Base-by-base conservation (phyloP, 2,888 invertebrate genomes). In the Drosophila vallismaia region DNA sequence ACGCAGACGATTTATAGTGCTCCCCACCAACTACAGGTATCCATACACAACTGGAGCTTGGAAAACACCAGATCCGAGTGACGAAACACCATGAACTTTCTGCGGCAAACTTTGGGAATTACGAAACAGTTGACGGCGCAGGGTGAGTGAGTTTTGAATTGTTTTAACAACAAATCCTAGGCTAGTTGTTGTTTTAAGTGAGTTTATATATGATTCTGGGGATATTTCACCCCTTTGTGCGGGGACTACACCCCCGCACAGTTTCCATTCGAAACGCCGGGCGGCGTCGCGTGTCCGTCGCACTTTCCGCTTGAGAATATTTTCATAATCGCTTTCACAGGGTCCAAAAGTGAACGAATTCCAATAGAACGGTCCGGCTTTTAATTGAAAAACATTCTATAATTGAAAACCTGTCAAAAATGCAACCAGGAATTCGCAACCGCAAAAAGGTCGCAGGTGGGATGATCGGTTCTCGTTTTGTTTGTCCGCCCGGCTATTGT, bases 61-160 rank as follows among this genome's bases (percentile, higher is more conserved):
- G 31, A 8, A 4, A 24, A n/a, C 4, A 12, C 14, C 8, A 14
- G 19, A 42, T 8, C 14, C 3, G 14, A 14, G 0, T 2, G 14
- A 29, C 3, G 29, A 31, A 2, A 42, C 66, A 55, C 50, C 7
- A 92, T 91, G 92, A 92, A 92, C 77, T 92, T 92, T 60, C 62
- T 92, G 49, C 88, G 89, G 28, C 91, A 91, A 88, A 88, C 91
- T 40, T 76, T 91, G 12, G 88, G 75, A 63, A 75, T 91, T 88
- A 91, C 91, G 86, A 91, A 90, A 89, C 90, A 91, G 63, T 67
- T 92, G 66, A 87, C 91, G 42, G 75, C 75, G 38, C 88, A 86
- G 63, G 87, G 90, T 91, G 79, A 87, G 88, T 91, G 79, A 86
- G 88, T 70, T 26, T 7, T 4, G 10, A 10, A 4, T 36, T n/a